Evolutionary conservation across 2,797 vertebrate species (phyloP).

Genomic region (Lutra lutra): DNA sequence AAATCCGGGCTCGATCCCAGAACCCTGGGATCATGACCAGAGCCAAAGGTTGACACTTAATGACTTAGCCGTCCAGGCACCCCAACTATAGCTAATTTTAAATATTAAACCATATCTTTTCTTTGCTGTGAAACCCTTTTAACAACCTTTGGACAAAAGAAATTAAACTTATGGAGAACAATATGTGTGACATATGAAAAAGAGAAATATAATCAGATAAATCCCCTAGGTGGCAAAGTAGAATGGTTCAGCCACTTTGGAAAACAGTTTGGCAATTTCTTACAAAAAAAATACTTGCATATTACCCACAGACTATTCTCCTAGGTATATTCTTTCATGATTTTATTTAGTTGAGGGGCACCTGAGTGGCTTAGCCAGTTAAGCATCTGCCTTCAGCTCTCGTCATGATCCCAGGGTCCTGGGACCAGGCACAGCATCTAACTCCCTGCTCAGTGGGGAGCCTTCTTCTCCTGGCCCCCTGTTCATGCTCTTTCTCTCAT

Average conservation of each 20-base stretch:
- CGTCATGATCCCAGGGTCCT: too few relatives aligned
- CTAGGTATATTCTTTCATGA: not conserved
- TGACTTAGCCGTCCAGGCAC: too few relatives aligned
- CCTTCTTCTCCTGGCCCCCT: too few relatives aligned
- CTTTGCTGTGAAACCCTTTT: not conserved
- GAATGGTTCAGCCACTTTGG: not conserved
- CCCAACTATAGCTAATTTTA: not conserved
- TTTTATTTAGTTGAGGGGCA: not conserved
- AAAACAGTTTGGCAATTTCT: not conserved
- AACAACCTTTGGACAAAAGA: not conserved
- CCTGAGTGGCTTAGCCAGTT: too few relatives aligned
- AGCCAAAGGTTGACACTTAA: too few relatives aligned
- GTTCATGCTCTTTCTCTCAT: too few relatives aligned
- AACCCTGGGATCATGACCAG: too few relatives aligned
- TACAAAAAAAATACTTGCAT: not conserved
- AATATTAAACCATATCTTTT: not conserved
- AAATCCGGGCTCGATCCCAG: too few relatives aligned
- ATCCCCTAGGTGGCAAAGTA: not conserved
- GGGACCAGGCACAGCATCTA: too few relatives aligned
- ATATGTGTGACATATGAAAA: not conserved
- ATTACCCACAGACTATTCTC: not conserved
- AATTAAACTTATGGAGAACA: not conserved
- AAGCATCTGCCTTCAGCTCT: too few relatives aligned
- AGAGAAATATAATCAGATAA: conserved; percentile 7
- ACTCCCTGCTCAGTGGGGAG: too few relatives aligned